Evolutionary conservation across 1,140 invertebrate genomes (phyloP), one percentile per base, ranked within the genome.

Genomic region (Bombus superbus): DNA sequence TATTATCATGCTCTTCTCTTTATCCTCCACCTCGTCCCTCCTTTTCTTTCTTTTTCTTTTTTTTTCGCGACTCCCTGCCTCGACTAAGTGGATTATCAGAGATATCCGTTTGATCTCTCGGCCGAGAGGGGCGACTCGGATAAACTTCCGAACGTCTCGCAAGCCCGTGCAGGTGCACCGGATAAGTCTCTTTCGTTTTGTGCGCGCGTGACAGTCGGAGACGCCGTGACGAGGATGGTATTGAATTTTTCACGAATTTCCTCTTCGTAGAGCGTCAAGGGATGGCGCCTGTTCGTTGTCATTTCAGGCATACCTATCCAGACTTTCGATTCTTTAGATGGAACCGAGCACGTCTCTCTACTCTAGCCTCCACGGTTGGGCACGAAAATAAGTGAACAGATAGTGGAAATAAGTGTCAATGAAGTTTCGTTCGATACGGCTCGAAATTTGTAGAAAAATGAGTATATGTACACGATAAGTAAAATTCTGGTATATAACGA

Each of bases 101-200:
- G 91, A 91, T 91, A 91, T 91, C 90, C 90, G 90, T 91, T 91
- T 90, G 89, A 90, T 90, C 89, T 90, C 82, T 83, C 81, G 73
- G 76, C 89, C 81, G 80, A 86, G 73, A 80, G 83, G 71, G 57
- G 77, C 66, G 78, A 38, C 57, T 40, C 75, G 75, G 85, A 91
- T 89, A 91, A 90, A 90, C 89, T 90, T 87, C 57, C 81, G 71
- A 71, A 59, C 82, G 85, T 88, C 88, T 89, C 87, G 80, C 62
- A 38, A 71, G n/a, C 25, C 57, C 77, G 68, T 38, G 73, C 88
- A 90, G 85, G 88, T 90, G 85, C 88, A 83, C 66, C 80, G 84
- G 85, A 84, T 83, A 86, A 89, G 76, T 80, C 74, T 76, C 71
- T 47, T 81, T 78, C 88, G 87, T 86, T 89, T 77, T 64, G 38